Evolutionary conservation across 1,140 invertebrate species (phyloP).

Genomic region (Neodiprion virginianus): DNA sequence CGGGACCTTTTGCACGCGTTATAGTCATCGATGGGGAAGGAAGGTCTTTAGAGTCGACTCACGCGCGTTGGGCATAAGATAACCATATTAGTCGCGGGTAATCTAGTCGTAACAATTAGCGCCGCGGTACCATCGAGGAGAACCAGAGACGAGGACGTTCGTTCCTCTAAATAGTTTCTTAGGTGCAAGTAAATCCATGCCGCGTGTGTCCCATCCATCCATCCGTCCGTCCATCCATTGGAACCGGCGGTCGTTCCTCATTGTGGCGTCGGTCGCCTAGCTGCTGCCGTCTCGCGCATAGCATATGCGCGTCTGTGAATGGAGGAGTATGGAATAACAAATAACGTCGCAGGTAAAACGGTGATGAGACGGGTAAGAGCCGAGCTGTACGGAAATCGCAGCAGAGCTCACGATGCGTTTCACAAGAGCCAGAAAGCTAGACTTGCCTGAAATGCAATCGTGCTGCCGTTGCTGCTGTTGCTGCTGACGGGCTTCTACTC

Average conservation of each 20-base stretch:
- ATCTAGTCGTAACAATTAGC: conserved; percentile 35
- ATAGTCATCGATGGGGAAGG: background rate
- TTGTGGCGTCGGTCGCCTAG: too few relatives aligned
- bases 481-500: too few relatives aligned
- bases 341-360: background rate
- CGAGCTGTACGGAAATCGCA: background rate
- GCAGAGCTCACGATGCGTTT: background rate
- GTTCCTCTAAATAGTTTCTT: background rate
- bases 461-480: too few relatives aligned
- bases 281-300: too few relatives aligned
- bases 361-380: too few relatives aligned
- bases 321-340: conserved; percentile 1
- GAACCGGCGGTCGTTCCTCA: too few relatives aligned
- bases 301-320: background rate
- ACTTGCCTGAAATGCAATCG: too few relatives aligned
- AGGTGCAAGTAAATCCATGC: background rate
- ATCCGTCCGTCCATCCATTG: too few relatives aligned
- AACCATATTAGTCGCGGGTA: conserved; percentile 32
- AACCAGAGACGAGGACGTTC: background rate
- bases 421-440: too few relatives aligned
- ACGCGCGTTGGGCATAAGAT: conserved; percentile 29
- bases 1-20: too few relatives aligned
- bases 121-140: background rate
- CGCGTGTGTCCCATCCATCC: too few relatives aligned
- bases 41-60: conserved; percentile 16